A percentile compares a stretch with the other conserved stretches of the same genome.
Conservation (phyloP, 2,888 invertebrate species). For the Trichogramma evanescens region DNA sequence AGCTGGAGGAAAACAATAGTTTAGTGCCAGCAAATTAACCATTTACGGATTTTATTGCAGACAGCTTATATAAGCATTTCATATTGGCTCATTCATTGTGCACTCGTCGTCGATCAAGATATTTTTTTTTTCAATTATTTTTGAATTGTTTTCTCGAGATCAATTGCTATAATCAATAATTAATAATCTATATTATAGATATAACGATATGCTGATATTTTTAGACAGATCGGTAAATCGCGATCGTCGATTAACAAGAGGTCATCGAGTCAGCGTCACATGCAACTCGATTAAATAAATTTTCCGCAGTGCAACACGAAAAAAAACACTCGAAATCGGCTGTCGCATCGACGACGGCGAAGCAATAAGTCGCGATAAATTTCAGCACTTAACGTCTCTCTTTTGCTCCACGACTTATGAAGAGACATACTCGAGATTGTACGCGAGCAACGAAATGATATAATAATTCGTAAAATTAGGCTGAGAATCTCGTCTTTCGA, state of each 20-base stretch:
- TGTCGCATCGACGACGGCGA: not conserved
- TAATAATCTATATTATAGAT: too few relatives aligned
- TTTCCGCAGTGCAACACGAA: not conserved
- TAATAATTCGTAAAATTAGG: constrained; percentile 21
- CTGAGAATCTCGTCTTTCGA: not conserved
- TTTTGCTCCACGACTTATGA: not conserved
- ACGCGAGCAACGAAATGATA: constrained; percentile 2
- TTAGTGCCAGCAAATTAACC: constrained; percentile 32
- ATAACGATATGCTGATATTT: too few relatives aligned
- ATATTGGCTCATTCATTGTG: too few relatives aligned
- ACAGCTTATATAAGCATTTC: not conserved
- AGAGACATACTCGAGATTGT: not conserved
- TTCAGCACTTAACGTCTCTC: not conserved
- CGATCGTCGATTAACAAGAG: too few relatives aligned
- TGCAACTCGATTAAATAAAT: constrained; percentile 14
- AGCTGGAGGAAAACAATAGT: constrained; percentile 35
- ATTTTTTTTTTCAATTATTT: too few relatives aligned
- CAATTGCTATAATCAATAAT: too few relatives aligned
- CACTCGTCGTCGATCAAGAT: too few relatives aligned
- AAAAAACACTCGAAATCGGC: not conserved
- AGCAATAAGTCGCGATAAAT: constrained; percentile 1
- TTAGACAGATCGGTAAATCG: too few relatives aligned
- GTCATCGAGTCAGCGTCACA: too few relatives aligned
- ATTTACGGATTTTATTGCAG: constrained; percentile 34
- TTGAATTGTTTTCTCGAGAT: too few relatives aligned